Conservation (phyloP, 2,888 invertebrate species). For the Oligia latruncula region DNA sequence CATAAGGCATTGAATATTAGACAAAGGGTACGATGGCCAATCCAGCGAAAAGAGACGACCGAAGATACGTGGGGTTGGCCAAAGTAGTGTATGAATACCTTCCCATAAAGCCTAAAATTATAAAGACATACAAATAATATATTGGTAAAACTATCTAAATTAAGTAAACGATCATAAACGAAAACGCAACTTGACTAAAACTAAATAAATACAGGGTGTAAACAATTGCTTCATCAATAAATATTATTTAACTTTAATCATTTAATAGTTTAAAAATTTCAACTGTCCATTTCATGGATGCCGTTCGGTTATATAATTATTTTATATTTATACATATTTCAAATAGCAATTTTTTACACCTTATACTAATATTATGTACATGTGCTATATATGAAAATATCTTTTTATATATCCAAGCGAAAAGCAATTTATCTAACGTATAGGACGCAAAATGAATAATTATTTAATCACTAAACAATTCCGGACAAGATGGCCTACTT, state of each 20-base stretch:
- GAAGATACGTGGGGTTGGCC: neutral
- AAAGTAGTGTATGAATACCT: neutral
- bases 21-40: neutral
- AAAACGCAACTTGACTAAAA: conserved; percentile 74
- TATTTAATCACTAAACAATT: conserved; percentile 64
- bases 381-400: conserved; percentile 83
- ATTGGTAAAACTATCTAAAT: conserved; percentile 72
- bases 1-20: neutral
- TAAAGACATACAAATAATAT: conserved; percentile 63
- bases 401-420: conserved; percentile 74
- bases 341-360: conserved; percentile 84
- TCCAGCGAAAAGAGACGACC: neutral
- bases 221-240: conserved; percentile 76
- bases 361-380: conserved; percentile 84
- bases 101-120: conserved; percentile 62
- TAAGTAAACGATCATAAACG: conserved; percentile 74
- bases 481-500: conserved; percentile 58
- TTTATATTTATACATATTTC: conserved; percentile 67
- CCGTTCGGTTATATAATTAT: conserved; percentile 58
- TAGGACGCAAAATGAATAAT: conserved; percentile 75
- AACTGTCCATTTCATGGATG: conserved; percentile 79
- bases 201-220: conserved; percentile 83
- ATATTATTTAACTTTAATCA: conserved; percentile 56
- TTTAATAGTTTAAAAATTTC: conserved; percentile 51
- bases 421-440: conserved; percentile 70